Evolutionary conservation across 1,140 invertebrate genomes (phyloP).

Genomic region (Holcopasites calliopsidis): DNA sequence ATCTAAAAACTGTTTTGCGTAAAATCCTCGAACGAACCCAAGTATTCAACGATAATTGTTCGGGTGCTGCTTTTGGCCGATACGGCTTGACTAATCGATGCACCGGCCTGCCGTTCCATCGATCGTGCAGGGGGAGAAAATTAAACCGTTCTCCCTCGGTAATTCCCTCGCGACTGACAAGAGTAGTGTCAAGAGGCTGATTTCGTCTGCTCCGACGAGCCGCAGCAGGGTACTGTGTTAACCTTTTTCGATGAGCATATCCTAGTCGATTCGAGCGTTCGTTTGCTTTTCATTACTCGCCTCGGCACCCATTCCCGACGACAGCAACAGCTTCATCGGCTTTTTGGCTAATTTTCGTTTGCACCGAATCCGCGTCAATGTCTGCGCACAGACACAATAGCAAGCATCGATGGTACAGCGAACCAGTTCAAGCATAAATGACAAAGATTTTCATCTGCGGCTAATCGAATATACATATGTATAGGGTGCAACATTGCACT

Average conservation of each 20-base stretch:
- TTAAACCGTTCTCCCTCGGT: background rate
- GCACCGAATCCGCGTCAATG: background rate
- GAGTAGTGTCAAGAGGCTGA: background rate
- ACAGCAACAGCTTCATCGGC: background rate
- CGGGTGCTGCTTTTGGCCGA: background rate
- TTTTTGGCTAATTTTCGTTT: background rate
- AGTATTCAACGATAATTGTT: background rate
- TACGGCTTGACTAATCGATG: background rate
- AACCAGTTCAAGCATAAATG: background rate
- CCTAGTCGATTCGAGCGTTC: background rate
- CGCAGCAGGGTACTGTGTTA: background rate
- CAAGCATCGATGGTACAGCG: background rate
- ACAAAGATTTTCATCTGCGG: background rate
- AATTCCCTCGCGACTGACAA: background rate
- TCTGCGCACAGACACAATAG: too few relatives aligned
- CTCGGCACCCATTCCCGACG: background rate
- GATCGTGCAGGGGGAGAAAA: background rate
- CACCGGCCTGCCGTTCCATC: background rate
- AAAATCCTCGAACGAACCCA: too few relatives aligned
- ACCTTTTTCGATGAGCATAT: background rate
- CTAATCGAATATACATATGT: background rate
- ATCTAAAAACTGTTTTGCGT: too few relatives aligned
- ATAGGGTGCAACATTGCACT: background rate
- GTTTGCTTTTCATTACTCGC: conserved; percentile 16
- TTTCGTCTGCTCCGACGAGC: background rate